Conservation (phyloP, 2,888 invertebrate genomes). For the Meandrusa payeni region DNA sequence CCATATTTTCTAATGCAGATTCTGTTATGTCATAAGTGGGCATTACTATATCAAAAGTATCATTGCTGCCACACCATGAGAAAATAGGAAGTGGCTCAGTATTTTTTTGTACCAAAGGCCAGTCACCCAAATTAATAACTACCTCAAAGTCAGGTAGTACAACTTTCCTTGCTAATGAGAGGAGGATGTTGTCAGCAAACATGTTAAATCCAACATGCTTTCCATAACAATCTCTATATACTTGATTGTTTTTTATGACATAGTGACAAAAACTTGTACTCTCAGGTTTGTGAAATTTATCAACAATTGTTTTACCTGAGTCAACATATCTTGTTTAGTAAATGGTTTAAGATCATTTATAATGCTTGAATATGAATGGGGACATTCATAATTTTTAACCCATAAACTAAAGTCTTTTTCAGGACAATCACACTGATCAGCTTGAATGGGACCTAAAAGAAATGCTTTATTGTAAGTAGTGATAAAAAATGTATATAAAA, state of each 20-base stretch:
- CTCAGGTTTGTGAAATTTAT: constrained; percentile 88
- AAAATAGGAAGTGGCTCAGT: constrained; percentile 88
- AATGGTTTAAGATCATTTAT: constrained; percentile 86
- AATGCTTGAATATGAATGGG: constrained; percentile 84
- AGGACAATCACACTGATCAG: constrained; percentile 94
- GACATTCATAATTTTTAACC: constrained; percentile 85
- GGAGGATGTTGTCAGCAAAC: constrained; percentile 93
- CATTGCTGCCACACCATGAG: constrained; percentile 97
- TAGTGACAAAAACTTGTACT: constrained; percentile 95
- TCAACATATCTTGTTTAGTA: constrained; percentile 84
- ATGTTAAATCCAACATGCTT: constrained; percentile 97
- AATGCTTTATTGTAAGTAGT: too few species aligned
- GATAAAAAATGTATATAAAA: too few species aligned
- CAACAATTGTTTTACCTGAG: constrained; percentile 82
- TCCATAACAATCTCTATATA: constrained; percentile 94
- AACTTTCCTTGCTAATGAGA: constrained; percentile 91
- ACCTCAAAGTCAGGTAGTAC: constrained; percentile 93
- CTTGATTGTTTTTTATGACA: constrained; percentile 88
- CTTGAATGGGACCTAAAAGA: constrained; percentile 83
- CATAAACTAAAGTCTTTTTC: constrained; percentile 81
- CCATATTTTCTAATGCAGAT: constrained; percentile 95
- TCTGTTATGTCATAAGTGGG: constrained; percentile 98
- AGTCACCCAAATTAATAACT: constrained; percentile 96
- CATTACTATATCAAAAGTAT: constrained; percentile 92
- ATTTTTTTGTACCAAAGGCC: constrained; percentile 88